phyloP scores from a whole-genome alignment of 2,113 vertebrate species.

The Coryphaenoides rupestris region DNA sequence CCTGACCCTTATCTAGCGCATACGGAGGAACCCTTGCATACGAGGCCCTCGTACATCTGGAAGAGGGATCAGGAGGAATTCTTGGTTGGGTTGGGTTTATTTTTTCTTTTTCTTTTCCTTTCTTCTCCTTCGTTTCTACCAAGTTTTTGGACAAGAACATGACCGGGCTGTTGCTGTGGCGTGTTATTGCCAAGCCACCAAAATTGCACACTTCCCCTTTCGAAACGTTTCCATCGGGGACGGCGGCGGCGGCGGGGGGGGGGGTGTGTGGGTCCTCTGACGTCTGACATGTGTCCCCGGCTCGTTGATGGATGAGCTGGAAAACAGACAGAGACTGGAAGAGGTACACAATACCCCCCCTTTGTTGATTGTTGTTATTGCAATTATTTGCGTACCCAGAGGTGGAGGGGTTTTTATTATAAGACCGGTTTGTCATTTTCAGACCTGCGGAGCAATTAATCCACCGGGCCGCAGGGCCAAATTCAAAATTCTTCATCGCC shows the following conservation, averaged over 20 bases:
- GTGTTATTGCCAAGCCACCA: slow-evolving; percentile 67
- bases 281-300: slow-evolving; percentile 55
- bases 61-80: slow-evolving; percentile 55
- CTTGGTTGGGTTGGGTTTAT: too few species aligned
- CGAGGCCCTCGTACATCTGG: slow-evolving; percentile 61
- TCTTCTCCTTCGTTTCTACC: too few species aligned
- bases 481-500: too few species aligned
- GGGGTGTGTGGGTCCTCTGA: slow-evolving; percentile 43
- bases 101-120: slow-evolving; percentile 8
- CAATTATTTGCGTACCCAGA: slow-evolving; percentile 10
- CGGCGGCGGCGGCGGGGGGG: too few species aligned
- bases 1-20: slow-evolving; percentile 63
- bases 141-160: slow-evolving; percentile 52
- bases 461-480: too few species aligned
- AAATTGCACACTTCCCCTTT: slow-evolving; percentile 64
- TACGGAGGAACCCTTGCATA: slow-evolving; percentile 43
- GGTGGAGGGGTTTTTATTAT: too few species aligned
- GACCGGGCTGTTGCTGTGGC: slow-evolving; percentile 56
- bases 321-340: slow-evolving; percentile 41
- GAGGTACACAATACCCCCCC: slow-evolving; percentile 31
- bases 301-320: slow-evolving; percentile 52
- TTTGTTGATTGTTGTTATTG: slow-evolving; percentile 25
- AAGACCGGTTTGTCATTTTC: too few species aligned
- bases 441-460: too few species aligned
- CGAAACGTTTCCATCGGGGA: slow-evolving; percentile 57